Evolutionary conservation across 2,113 vertebrate species (phyloP), one percentile per base, ranked within the genome.

Genomic region (Oryzias woworae): DNA sequence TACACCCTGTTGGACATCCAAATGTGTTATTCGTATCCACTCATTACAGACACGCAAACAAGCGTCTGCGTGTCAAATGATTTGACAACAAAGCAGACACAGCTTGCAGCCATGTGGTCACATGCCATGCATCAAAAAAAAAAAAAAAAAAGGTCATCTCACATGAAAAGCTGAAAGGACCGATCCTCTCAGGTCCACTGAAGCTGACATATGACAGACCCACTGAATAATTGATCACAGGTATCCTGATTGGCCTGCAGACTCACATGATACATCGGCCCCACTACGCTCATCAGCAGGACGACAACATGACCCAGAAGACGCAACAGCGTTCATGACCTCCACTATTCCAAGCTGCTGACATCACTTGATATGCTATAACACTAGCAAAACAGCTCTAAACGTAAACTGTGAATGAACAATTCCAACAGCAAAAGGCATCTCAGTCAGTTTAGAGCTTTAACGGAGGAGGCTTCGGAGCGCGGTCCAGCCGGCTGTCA

Each of bases 161-260:
- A 22, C 31, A 66, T 65, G 63, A 73, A 55, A 44, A 1, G 58
- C 20, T 66, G 17, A 55, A 69, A 3, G 20, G 48, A 60, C 53
- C 71, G 77, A 81, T 71, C 75, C 63, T 58, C 51, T 68, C 20
- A 49, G 51, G 23, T 65, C 75, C 31, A 57, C 62, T 67, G 52
- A 24, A 71, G 71, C 69, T 67, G 76, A 83, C 75, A 83, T 82
- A 71, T 81, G 69, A 80, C 81, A 78, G 77, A 58, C 55, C 43
- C 48, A 23, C 66, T 90, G 82, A 88, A 90, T 88, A 82, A 90
- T 90, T 88, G 47, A 88, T 85, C 70, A 68, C 61, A 69, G 17
- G 24, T 50, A 71, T 62, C 48, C 71, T 57, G 60, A 84, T 85
- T 85, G 81, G 85, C 67, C 60, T 2, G 18, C 62, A 46, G 28